Conservation (phyloP, 2,888 invertebrate species). For the Crepidodera aurea region DNA sequence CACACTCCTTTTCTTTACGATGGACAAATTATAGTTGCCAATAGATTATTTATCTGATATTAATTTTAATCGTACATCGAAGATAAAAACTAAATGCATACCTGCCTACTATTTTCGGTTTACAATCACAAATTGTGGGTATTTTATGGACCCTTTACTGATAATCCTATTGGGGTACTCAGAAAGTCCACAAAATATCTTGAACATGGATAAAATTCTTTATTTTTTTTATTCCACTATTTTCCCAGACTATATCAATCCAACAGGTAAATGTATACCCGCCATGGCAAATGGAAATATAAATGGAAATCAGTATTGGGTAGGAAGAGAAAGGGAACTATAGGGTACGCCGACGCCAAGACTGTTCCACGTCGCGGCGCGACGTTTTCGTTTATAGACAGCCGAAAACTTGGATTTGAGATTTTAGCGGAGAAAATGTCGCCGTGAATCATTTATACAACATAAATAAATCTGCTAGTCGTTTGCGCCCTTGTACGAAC, state of each 20-base stretch:
- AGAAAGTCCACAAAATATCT: no score
- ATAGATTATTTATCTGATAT: no score
- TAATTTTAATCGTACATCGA: no score
- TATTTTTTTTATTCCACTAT: no score
- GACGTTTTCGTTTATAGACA: background rate
- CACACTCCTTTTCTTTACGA: no score
- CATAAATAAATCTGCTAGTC: conserved; percentile 16
- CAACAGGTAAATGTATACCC: background rate
- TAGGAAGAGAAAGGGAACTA: background rate
- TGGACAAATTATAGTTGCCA: no score
- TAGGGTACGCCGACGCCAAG: background rate
- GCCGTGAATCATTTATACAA: conserved; percentile 15
- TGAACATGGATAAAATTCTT: no score
- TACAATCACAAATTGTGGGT: no score
- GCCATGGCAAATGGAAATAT: background rate
- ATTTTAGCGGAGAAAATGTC: conserved; percentile 4
- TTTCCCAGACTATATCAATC: background rate
- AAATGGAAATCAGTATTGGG: background rate
- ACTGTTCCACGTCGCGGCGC: background rate
- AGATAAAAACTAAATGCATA: no score
- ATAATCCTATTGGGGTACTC: no score
- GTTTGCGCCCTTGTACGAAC: background rate
- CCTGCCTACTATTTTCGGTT: no score
- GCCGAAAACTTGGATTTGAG: background rate
- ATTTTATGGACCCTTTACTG: no score